Evolutionary conservation across 2,113 vertebrate genomes (phyloP).

Genomic region (Thomomys bottae): DNA sequence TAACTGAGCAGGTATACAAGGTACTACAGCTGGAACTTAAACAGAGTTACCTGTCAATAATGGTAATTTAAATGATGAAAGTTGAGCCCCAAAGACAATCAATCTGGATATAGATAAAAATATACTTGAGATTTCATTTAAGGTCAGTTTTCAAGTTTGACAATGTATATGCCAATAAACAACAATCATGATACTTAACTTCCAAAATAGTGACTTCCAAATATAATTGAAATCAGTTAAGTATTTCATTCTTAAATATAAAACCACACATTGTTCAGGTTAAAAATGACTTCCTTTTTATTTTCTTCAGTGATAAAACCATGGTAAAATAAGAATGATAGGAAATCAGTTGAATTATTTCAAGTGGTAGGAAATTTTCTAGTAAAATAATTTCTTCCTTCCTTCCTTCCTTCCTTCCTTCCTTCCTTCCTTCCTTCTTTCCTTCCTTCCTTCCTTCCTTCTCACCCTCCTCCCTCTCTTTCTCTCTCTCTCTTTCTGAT

Average conservation of each 20-base stretch:
- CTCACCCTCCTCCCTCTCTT: no score
- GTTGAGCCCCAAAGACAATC: neutral
- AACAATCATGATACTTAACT: neutral
- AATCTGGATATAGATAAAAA: neutral
- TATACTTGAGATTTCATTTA: constrained; percentile 30
- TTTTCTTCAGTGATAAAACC: constrained; percentile 4
- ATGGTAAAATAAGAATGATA: neutral
- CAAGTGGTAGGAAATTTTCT: neutral
- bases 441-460: no score
- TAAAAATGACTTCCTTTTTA: constrained; percentile 2
- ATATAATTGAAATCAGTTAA: neutral
- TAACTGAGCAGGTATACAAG: neutral
- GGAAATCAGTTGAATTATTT: neutral
- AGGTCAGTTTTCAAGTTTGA: neutral
- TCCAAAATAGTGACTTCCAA: constrained; percentile 4
- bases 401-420: no score
- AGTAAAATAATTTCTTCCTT: neutral
- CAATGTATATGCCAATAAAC: neutral
- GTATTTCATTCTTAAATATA: constrained; percentile 25
- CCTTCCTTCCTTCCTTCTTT: no score
- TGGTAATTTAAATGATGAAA: neutral
- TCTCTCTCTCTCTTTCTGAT: no score
- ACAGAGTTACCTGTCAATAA: neutral
- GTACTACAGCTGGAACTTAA: neutral
- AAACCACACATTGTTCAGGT: neutral